Base-by-base conservation (phyloP, 2,888 invertebrate species). In the Diabrotica balteata region DNA sequence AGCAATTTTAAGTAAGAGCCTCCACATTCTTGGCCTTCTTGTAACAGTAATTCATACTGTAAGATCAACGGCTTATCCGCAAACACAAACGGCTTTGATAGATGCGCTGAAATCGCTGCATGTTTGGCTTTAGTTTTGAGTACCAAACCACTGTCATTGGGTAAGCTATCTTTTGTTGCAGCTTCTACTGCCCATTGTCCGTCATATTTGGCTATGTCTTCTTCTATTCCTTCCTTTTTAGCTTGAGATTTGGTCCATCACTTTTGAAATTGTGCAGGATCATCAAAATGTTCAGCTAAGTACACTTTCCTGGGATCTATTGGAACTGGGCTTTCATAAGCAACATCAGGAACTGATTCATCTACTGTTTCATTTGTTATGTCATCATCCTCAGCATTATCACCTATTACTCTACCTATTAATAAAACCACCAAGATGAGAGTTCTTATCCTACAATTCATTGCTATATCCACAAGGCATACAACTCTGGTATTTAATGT, bases 11-110 rank as follows among this genome's bases (percentile, higher is more conserved):
- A 86, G 84, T 99, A 99, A 8, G 98, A 97, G 8, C 99, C 99
- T 55, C 99, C 99, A 84, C 99, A 99, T 84, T 98, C 98, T 85
- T 97, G 97, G 0, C 97, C 98, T 80, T 97, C 96, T 89, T 98
- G 91, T 72, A 97, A 92, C 67, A 92, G 92, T 7, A 80, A 80
- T 87, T 96, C 96, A 86, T 95, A 98, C 84, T 99, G 98, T 5
- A 98, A 92, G 69, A 99, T 87, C 50, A 94, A 84, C 0, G 96
- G 95, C 78, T 93, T 94, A 66, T 90, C 88, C 55, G 87, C 87
- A 83, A 99, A 98, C 59, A 90, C 88, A 83, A 96, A 98, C 0
- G 93, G 92, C 80, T 89, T 90, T 66, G 86, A 87, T 11, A 99
- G 85, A 46, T 89, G 87, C 4, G 95, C 87, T 2, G 97, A 88